phyloP scores from a whole-genome alignment of 2,113 vertebrate species.

The Melospiza georgiana region DNA sequence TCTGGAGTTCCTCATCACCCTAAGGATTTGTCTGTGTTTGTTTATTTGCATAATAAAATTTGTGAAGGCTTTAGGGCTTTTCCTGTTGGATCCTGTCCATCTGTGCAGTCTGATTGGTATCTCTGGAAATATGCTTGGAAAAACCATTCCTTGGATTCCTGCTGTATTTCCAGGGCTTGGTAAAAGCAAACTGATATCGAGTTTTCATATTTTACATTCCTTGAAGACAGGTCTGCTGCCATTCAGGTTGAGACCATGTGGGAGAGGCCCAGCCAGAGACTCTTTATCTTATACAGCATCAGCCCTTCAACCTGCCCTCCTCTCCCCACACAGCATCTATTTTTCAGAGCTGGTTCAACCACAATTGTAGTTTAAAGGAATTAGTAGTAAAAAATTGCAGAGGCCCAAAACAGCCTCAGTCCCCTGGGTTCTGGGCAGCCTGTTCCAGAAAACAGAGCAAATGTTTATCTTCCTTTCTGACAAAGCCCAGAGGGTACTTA shows the following conservation, averaged over 20 bases:
- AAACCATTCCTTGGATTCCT: background rate
- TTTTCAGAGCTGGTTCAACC: background rate
- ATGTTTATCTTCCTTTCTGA: conserved; percentile 3
- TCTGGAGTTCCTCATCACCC: background rate
- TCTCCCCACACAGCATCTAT: fast-evolving
- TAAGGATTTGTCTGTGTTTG: background rate
- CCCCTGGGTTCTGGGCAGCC: background rate
- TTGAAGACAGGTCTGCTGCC: background rate
- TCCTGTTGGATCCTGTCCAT: background rate
- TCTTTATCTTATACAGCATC: background rate
- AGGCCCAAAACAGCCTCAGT: background rate
- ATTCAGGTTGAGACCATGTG: background rate
- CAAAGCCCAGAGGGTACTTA: background rate
- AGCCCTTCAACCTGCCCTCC: background rate
- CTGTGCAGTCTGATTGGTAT: background rate
- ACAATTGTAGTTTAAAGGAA: background rate
- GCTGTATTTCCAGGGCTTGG: background rate
- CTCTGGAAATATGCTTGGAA: background rate
- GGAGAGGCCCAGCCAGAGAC: background rate
- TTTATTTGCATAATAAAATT: background rate
- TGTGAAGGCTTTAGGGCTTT: background rate
- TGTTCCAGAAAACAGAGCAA: background rate
- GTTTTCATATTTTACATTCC: background rate
- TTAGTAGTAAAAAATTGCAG: background rate
- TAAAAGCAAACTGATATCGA: background rate